Conservation (phyloP, 2,888 invertebrate genomes). For the Neoaliturus tenellus region DNA sequence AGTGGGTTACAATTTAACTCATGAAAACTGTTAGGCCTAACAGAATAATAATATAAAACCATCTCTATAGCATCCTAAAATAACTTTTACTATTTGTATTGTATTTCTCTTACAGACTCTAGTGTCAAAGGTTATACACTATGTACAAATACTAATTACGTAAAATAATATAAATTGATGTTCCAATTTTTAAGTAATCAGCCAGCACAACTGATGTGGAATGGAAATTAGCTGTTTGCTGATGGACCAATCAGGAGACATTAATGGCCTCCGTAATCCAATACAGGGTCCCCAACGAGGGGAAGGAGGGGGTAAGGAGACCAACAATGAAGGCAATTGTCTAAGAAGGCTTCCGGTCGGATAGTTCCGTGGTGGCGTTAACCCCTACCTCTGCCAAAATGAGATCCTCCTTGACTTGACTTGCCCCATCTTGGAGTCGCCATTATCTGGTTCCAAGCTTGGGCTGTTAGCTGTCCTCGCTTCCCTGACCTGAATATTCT, state of each 20-base stretch:
- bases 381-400: conserved; percentile 22
- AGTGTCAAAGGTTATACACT: too few species aligned
- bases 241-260: conserved; percentile 33
- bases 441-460: conserved; percentile 27
- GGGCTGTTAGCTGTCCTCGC: not conserved
- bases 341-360: conserved; percentile 47
- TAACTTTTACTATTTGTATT: too few species aligned
- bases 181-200: too few species aligned
- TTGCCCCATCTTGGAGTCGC: not conserved
- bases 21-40: too few species aligned
- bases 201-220: too few species aligned
- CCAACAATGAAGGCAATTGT: conserved; percentile 53
- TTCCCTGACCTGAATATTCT: conserved; percentile 15
- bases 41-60: too few species aligned
- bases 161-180: too few species aligned
- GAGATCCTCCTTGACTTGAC: conserved; percentile 55
- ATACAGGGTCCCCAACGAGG: not conserved
- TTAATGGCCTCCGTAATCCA: conserved; percentile 43
- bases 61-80: too few species aligned
- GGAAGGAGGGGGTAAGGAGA: not conserved
- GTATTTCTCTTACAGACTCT: too few species aligned
- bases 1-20: too few species aligned
- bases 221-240: not conserved
- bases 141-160: too few species aligned
- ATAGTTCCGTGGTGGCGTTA: conserved; percentile 21